Conservation (phyloP, 1,140 invertebrate genomes). For the Bombus huntii region DNA sequence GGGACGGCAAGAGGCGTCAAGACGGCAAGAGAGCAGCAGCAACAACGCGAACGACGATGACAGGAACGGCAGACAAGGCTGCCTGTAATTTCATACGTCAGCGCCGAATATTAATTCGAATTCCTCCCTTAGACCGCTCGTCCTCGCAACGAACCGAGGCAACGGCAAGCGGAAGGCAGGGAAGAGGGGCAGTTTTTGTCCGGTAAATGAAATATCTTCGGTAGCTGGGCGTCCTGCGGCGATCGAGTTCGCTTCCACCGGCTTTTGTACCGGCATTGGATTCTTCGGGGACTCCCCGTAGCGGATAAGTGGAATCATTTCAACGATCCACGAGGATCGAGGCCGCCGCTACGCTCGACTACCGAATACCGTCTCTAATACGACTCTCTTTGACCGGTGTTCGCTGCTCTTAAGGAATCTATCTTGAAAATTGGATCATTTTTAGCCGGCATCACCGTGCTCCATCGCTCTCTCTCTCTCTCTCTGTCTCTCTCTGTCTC, state of each 20-base stretch:
- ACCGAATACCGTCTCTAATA: conserved; percentile 65
- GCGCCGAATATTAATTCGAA: conserved; percentile 83
- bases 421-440: conserved; percentile 43
- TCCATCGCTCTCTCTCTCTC: too few relatives aligned
- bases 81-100: conserved; percentile 81
- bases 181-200: conserved; percentile 72
- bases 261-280: conserved; percentile 74
- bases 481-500: too few relatives aligned
- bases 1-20: conserved; percentile 65
- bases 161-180: conserved; percentile 6
- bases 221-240: conserved; percentile 77
- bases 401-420: conserved; percentile 18
- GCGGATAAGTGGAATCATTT: conserved; percentile 79
- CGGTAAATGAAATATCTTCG: conserved; percentile 80
- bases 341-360: conserved; percentile 48
- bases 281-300: conserved; percentile 75
- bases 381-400: conserved; percentile 33
- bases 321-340: conserved; percentile 67
- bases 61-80: conserved; percentile 59
- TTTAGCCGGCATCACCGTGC: background rate
- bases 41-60: conserved; percentile 39
- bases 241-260: conserved; percentile 76
- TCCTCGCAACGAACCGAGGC: conserved; percentile 35
- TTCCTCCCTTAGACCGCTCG: conserved; percentile 69
- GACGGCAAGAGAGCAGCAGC: conserved; percentile 35